phyloP scores from a whole-genome alignment of 2,797 vertebrate genomes.

The Thaleichthys pacificus region DNA sequence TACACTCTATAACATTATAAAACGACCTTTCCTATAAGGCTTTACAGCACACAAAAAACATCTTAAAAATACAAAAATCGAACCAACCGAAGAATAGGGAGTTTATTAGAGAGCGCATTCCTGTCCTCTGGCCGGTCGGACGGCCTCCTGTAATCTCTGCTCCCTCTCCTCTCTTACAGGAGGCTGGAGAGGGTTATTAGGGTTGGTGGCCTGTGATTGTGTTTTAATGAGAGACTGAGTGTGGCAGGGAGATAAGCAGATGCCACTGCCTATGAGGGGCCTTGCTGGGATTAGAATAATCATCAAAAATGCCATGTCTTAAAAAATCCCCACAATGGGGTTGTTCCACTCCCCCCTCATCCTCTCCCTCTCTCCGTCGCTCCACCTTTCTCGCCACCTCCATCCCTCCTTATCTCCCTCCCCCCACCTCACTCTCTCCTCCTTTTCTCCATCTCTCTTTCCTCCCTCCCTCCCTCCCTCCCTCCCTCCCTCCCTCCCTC shows the following conservation, averaged over 20 bases:
- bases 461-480: conserved; percentile 38
- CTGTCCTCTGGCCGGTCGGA: not conserved
- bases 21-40: conserved; percentile 50
- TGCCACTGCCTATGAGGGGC: conserved; percentile 72
- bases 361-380: conserved; percentile 56
- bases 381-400: conserved; percentile 38
- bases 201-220: conserved; percentile 87
- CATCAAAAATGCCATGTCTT: conserved; percentile 73
- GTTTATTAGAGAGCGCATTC: conserved; percentile 34
- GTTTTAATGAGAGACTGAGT: conserved; percentile 91
- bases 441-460: conserved; percentile 46
- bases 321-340: conserved; percentile 70
- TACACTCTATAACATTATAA: no score
- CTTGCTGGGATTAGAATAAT: conserved; percentile 83
- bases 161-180: conserved; percentile 51
- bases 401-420: conserved; percentile 50
- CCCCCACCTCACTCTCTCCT: conserved; percentile 58
- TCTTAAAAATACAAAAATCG: conserved; percentile 23
- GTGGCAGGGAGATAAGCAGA: conserved; percentile 80
- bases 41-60: conserved; percentile 10
- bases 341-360: conserved; percentile 35
- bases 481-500: conserved; percentile 28
- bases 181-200: conserved; percentile 87
- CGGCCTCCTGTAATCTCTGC: not conserved
- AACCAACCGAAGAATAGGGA: conserved; percentile 46